Base-by-base conservation (phyloP, 2,113 vertebrate species). In the Microcebus tavaratra region DNA sequence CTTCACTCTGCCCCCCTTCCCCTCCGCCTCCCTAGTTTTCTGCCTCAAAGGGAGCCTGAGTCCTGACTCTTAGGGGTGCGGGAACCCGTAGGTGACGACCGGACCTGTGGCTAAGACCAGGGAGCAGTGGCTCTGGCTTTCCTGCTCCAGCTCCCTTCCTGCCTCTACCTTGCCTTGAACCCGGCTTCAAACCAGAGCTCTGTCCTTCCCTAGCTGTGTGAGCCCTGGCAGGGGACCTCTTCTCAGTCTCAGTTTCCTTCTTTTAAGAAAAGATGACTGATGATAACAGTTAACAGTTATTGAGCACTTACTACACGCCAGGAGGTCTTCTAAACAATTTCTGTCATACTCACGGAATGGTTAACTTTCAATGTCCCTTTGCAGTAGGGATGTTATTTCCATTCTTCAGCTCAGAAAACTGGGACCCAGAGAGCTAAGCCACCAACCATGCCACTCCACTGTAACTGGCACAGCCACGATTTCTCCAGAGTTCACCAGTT, bases 181-280 rank as follows among this genome's bases (percentile, higher is more conserved):
- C 59, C 67, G 68, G 31, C 61, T 96, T 92, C 50, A 29, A 36
- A 73, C 42, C 48, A 42, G 85, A 70, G 42, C 50, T 79, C 57
- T 23, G 31, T 59, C 34, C 31, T n/a, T 70, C 3, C 15, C 55
- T 36, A 0, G 0, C 0, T 90, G 48, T 67, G 80, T 42, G 36
- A 89, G 48, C 25, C n/a, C 36, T 21, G 57, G 20, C 29, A 72
- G 79, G 31, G 31, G 81, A 50, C n/a, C 53, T 57, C 5, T 4
- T 12, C 25, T 57, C 76, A 39, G 76, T 89, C 75, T 94, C 89
- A n/a, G 42, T 94, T 92, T 92, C 61, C 61, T 65, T 67, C 65
- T 63, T 27, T 59, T 1, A 14, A 55, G 61, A 34, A n/a, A 55
- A 81, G 29, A 5, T 34, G 4, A 8, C 11, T 36, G 21, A 53